Base-by-base conservation (phyloP, 2,888 invertebrate genomes). In the Cheilosia grossa region DNA sequence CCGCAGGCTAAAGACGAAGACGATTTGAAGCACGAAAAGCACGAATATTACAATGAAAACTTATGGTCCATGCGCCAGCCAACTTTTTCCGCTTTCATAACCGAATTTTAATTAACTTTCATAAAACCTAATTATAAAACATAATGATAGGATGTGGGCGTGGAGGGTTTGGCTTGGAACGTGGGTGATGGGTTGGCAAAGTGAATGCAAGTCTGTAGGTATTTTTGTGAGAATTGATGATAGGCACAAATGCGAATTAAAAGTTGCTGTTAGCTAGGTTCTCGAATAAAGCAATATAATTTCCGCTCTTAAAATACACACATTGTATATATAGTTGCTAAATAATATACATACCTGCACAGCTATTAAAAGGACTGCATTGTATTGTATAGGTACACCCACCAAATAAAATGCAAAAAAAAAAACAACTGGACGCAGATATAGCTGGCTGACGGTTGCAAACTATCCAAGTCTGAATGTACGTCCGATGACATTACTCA, bases 21-120 rank as follows among this genome's bases (percentile, higher is more conserved):
- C 47, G 72, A 67, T 72, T 78, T 63, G 44, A 74, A 82, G 67
- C 49, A 78, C 21, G 49, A 78, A 82, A 74, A 83, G 74, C 51
- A 73, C 40, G 83, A 83, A 69, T 49, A 74, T 74, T 69, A 74
- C 79, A 70, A 80, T 83, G 63, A 40, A 74, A 80, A 83, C 74
- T 80, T 83, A 79, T 67, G 51, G 79, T 74, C 78, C 53, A 49
- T 54, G 61, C 56, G 47, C 37, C 56, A 66, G 89, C 88, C 89
- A 90, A 89, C 89, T 91, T 81, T 75, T 91, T 91, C 90, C 90
- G 90, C 91, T 90, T 91, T 91, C 90, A 90, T 90, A 91, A 91
- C 91, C 90, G 90, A 91, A 91, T 91, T 91, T 91, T 91, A 91
- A 91, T 91, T 91, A 91, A 91, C 91, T 91, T 91, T 91, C 90